Conservation (phyloP, 2,113 vertebrate genomes). For the Strix uralensis region DNA sequence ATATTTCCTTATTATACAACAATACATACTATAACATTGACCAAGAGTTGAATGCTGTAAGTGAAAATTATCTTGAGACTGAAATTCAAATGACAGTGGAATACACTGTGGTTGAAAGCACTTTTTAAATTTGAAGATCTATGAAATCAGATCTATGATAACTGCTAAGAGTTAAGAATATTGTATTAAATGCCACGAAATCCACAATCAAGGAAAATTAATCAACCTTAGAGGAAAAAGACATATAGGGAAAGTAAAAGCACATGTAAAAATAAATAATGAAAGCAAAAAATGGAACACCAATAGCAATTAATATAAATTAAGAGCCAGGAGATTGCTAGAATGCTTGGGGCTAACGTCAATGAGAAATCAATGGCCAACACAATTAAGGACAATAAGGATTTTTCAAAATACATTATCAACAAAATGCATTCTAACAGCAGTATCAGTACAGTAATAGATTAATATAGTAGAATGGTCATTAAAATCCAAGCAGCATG, state of each 20-base stretch:
- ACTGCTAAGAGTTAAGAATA: neutral
- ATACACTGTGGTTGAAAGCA: neutral
- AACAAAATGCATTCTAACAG: conserved; percentile 42
- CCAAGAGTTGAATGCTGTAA: neutral
- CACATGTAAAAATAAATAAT: neutral
- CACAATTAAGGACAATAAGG: conserved; percentile 54
- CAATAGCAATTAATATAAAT: conserved; percentile 50
- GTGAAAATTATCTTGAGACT: neutral
- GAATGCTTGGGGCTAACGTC: conserved; percentile 8
- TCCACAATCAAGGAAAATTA: neutral
- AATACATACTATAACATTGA: neutral
- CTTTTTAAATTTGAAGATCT: neutral
- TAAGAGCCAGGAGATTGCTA: conserved; percentile 14
- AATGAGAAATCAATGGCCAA: conserved; percentile 55
- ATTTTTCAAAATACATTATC: conserved; percentile 56
- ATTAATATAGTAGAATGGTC: neutral
- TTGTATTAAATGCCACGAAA: neutral
- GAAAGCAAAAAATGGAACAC: neutral
- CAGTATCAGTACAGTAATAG: conserved; percentile 29
- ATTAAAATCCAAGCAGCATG: neutral
- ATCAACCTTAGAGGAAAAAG: neutral
- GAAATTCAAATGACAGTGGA: neutral
- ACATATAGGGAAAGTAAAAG: neutral
- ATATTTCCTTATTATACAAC: neutral
- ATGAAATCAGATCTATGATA: neutral